Percentiles rank a stretch among this genome's conserved stretches.
These are phyloP conservation scores for Halcyon chelicuti DNA, from an alignment of 2,797 vertebrate species.

Conservation along the genomic window DNA sequence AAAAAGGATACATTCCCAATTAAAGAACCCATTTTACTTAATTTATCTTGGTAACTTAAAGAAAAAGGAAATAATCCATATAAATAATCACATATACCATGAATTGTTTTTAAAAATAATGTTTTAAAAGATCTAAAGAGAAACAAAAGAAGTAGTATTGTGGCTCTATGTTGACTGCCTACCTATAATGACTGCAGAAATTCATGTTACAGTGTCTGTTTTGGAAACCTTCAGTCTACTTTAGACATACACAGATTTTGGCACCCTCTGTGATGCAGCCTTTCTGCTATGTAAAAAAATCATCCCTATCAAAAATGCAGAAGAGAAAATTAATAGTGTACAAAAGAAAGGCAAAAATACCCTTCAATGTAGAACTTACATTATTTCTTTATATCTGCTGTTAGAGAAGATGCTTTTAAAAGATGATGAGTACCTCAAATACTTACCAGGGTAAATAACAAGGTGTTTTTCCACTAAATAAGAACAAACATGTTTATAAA, in stretches of 20 bases:
- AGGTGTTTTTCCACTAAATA: neutral
- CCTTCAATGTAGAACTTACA: neutral
- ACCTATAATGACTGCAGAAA: neutral
- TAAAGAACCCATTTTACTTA: neutral
- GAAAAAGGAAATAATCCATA: neutral
- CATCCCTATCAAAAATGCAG: neutral
- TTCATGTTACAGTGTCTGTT: neutral
- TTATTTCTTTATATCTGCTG: neutral
- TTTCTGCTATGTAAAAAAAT: neutral
- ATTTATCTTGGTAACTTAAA: neutral
- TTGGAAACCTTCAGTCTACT: neutral
- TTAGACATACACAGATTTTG: neutral
- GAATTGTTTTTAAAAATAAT: neutral
- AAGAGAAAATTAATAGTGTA: neutral
- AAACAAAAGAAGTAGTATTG: neutral
- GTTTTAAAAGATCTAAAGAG: neutral
- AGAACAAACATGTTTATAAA: constrained; percentile 41
- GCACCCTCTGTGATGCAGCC: neutral
- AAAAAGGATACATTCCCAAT: neutral
- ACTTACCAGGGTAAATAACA: constrained; percentile 5
- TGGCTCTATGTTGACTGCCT: neutral
- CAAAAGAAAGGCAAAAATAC: neutral
- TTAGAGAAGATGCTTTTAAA: neutral
- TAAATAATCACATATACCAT: neutral
- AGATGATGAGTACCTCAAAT: neutral